Evolutionary conservation across 2,113 vertebrate species (phyloP).

Genomic region (Cacatua alba): DNA sequence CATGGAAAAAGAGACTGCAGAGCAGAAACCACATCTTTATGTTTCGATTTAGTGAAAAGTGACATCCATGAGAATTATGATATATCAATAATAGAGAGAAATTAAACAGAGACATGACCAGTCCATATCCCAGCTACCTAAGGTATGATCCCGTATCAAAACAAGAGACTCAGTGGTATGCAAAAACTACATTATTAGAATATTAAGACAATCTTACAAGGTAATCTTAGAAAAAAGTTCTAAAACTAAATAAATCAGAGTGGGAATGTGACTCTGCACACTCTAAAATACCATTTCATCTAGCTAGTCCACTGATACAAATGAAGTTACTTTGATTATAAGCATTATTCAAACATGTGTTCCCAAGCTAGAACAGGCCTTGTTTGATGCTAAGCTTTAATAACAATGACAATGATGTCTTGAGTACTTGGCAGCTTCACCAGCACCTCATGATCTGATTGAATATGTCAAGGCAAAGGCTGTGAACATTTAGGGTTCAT

Average conservation of each 20-base stretch:
- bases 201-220: neutral
- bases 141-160: neutral
- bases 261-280: neutral
- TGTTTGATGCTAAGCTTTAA: conserved; percentile 45
- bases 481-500: conserved; percentile 80
- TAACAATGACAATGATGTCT: conserved; percentile 7
- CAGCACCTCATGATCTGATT: conserved; percentile 76
- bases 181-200: neutral
- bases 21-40: neutral
- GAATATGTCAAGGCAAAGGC: conserved; percentile 77
- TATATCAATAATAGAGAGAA: neutral
- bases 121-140: neutral
- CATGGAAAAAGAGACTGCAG: neutral
- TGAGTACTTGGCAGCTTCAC: conserved; percentile 13
- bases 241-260: neutral
- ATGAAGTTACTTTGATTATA: conserved; percentile 84
- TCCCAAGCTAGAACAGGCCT: conserved; percentile 17
- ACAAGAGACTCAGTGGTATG: neutral
- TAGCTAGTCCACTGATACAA: conserved; percentile 68
- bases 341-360: conserved; percentile 75
- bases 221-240: neutral
- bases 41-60: neutral
- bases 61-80: neutral
- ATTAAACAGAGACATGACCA: neutral
- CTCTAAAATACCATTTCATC: neutral